Evolutionary conservation across 1,140 invertebrate species (phyloP), one percentile per base, ranked within the genome.

Genomic region (Drosophila ercepeae): DNA sequence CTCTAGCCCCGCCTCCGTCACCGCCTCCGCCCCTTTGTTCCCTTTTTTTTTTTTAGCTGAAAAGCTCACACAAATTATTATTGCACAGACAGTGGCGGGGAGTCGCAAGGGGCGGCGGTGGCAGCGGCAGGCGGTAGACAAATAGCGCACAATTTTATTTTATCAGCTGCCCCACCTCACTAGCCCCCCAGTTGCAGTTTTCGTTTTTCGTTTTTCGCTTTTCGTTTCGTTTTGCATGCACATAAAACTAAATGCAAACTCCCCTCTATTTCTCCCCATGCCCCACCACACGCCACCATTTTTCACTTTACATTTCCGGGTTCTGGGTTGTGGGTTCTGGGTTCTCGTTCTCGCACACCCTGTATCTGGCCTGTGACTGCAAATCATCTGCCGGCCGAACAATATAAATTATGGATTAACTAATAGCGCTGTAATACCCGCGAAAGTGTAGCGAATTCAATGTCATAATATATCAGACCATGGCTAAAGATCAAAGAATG

Each of bases 221-320:
- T 79, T 84, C 81, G 76, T 86, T 86, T 84, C 65, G 67, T 73
- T 75, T 84, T 81, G 81, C 79, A 84, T 84, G 81, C 76, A 81
- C 81, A 86, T 86, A 75, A 86, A 84, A 84, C 59, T 86, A 86
- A 84, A 86, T 79, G 71, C 68, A 29, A 58, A 70, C 27, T 44
- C 27, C 27, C 32, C 32, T 13, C 5, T 9, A 13, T 25, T 6
- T 7, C 45, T 36, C 32, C 27, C 5, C 7, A 36, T 23, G 8
- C 14, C 18, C 13, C 23, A n/a, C n/a, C n/a, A n/a, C n/a, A n/a
- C 6, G 9, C 18, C 36, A 55, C 44, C 21, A 54, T 19, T 65
- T 41, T 32, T 29, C 44, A 65, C 19, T 51, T 65, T 44, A 67
- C 64, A 68, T 67, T 68, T 68, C 64, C 64, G 64, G 64, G 64